These are phyloP conservation scores for Lepidurus arcticus DNA, from an alignment of 1,140 invertebrate genomes.

Conservation along the genomic window DNA sequence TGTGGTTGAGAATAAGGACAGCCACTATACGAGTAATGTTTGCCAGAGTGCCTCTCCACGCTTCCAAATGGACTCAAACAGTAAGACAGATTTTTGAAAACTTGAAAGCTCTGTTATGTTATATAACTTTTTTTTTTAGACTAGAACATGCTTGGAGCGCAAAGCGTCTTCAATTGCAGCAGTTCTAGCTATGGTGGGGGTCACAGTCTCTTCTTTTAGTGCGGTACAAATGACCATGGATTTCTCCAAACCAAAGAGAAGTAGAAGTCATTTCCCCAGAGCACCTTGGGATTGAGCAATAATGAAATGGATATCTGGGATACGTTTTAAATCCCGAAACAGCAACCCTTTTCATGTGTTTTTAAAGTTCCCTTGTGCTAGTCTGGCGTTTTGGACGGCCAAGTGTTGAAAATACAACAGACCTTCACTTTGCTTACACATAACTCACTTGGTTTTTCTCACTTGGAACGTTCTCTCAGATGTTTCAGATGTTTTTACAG, in stretches of 20 bases:
- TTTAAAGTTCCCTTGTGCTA: background rate
- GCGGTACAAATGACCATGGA: slow-evolving; percentile 4
- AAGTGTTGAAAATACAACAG: background rate
- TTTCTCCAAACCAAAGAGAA: background rate
- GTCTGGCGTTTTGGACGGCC: background rate
- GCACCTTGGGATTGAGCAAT: background rate
- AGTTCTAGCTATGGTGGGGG: background rate
- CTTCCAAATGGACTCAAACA: slow-evolving; percentile 1
- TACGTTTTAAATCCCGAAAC: background rate
- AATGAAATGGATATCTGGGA: background rate
- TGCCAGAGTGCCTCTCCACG: background rate
- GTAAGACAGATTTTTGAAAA: background rate
- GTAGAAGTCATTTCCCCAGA: background rate
- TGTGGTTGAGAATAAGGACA: background rate
- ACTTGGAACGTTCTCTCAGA: background rate
- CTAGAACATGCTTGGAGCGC: background rate
- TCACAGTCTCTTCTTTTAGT: background rate
- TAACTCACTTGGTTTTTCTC: background rate
- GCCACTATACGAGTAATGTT: background rate
- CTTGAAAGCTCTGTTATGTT: background rate
- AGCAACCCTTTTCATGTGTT: background rate
- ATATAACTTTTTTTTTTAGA: background rate
- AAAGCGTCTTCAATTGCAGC: slow-evolving; percentile 9
- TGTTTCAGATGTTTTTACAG: no score
- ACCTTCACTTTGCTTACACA: background rate